Base-by-base conservation (phyloP, 2,888 invertebrate species). In the Exephanes ischioxanthus region DNA sequence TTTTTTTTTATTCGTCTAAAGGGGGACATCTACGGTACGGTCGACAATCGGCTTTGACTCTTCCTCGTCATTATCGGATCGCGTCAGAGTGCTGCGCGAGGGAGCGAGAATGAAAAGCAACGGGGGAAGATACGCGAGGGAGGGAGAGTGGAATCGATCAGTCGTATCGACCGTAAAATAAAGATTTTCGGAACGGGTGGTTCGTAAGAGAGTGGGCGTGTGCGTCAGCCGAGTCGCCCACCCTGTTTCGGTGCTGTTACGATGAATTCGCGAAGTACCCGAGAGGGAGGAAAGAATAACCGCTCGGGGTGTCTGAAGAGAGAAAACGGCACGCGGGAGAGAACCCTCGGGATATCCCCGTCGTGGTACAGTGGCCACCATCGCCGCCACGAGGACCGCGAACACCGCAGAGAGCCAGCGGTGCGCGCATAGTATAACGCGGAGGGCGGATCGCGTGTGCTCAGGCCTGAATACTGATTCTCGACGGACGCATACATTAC, bases 391-490 rank as follows among this genome's bases (percentile, higher is more conserved):
- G 53, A 78, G 78, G 76, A 77, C 67, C 51, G 45, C 63, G 48
- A 72, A 76, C 76, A 73, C 75, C 58, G 33, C 61, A 30, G 61
- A 22, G 70, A 84, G 70, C 68, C 58, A 41, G 68, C 82, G 77
- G 61, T 79, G 87, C 78, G 76, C 78, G 76, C 87, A 80, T 58
- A 73, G 87, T 88, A 89, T 89, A 91, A 90, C 89, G 87, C 86
- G 88, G 90, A 79, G 89, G 92, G 91, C 87, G 92, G 90, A 91
- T 91, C 92, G 89, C 88, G 87, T 89, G 89, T 86, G 89, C 90
- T 89, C 92, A 88, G 45, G 89, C 87, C 89, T 91, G 92, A 92
- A 92, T 92, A 91, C 92, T 92, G 92, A 92, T 92, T 92, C 90
- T 90, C 91, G 87, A 89, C 87, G 89, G 91, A 90, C 91, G 92